Evolutionary conservation across 2,888 invertebrate species (phyloP), one percentile per base, ranked within the genome.

Genomic region (Trisateles emortualis): DNA sequence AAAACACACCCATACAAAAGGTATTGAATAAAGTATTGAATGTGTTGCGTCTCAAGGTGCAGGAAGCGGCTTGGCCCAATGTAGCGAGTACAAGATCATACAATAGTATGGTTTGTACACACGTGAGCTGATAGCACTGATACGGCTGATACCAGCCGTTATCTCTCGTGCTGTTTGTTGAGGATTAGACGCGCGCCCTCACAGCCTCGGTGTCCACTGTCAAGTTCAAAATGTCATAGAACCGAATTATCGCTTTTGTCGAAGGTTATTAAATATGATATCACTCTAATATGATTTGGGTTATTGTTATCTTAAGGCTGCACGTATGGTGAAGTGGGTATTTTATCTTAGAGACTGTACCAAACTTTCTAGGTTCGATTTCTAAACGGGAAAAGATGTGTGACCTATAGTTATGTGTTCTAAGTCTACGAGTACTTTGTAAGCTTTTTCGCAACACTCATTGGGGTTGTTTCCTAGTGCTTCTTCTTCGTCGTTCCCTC

Each of bases 171-270:
- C 63, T 87, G 84, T 89, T 87, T 89, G 84, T 75, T 64, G 81
- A 73, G 81, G 86, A 85, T 88, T 86, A 84, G 76, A 58, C 61
- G 73, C 52, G 53, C 68, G 63, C 62, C 59, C 59, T 59, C 58
- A 68, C 67, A 68, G 76, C 76, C 77, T 71, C 76, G 68, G 78
- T 78, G 74, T 72, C 79, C 85, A 89, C 81, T 86, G 89, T 88
- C 92, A 91, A 91, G 91, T 92, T 91, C 88, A 91, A 86, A 86
- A 82, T 87, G 87, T 88, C 87, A 88, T 81, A 84, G 78, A 76
- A 81, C 76, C 74, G 67, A 57, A 52, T 58, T n/a, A n/a, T n/a
- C n/a, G n/a, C n/a, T n/a, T n/a, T 66, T 73, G 64, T 68, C 67
- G 72, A 78, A 79, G 79, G 79, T 78, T 64, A 65, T 22, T 22